These are phyloP conservation scores for Epizoanthus stellaris DNA, from an alignment of 92 coral and sea anemone species.

Conservation along the genomic window DNA sequence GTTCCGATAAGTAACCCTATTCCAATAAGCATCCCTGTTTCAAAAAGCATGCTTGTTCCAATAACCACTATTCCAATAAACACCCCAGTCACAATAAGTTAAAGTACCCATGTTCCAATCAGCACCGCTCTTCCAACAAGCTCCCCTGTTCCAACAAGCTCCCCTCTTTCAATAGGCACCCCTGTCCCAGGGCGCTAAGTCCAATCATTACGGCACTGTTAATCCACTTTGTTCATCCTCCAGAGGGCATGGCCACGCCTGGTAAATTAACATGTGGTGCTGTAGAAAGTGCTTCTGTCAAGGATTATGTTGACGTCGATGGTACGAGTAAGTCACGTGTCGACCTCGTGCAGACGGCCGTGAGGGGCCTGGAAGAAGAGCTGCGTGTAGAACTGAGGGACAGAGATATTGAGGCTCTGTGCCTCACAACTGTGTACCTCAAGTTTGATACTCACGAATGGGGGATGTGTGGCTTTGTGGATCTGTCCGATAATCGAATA, in stretches of 20 bases:
- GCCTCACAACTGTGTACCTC: constrained; percentile 92
- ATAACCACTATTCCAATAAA: too few relatives aligned
- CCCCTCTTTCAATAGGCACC: too few relatives aligned
- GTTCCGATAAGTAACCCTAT: too few relatives aligned
- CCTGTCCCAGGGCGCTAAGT: too few relatives aligned
- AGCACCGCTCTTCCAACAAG: background rate
- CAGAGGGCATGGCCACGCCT: constrained; percentile 98
- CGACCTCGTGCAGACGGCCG: constrained; percentile 88
- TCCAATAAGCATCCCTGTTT: too few relatives aligned
- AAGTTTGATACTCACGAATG: constrained; percentile 98
- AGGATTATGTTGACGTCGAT: constrained; percentile 71
- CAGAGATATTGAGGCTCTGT: constrained; percentile 80
- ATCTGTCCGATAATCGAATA: constrained; percentile 91
- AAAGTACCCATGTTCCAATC: too few relatives aligned
- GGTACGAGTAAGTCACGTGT: constrained; percentile 52
- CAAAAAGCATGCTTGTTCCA: too few relatives aligned
- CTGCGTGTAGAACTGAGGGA: constrained; percentile 86
- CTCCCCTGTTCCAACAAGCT: too few relatives aligned
- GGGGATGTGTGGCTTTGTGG: constrained; percentile 98
- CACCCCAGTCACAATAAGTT: too few relatives aligned
- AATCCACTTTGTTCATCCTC: background rate
- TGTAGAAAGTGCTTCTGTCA: constrained; percentile 94
- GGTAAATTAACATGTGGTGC: constrained; percentile 97
- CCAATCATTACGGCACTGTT: too few relatives aligned
- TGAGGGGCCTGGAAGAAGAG: constrained; percentile 94